Evolutionary conservation across 2,888 invertebrate species (phyloP).

Genomic region (Lamellibrachia columna): DNA sequence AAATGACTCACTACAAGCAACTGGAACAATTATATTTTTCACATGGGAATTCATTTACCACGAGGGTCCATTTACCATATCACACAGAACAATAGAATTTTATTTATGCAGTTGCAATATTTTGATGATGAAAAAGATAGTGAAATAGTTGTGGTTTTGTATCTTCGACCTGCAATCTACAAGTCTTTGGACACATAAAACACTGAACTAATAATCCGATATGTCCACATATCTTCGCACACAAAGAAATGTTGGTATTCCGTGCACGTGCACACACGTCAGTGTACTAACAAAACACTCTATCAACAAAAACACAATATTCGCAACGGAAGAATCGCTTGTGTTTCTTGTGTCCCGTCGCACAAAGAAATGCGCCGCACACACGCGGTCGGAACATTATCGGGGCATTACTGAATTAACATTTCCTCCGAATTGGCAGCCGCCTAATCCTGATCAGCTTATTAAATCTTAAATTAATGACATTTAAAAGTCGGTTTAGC

Average conservation of each 20-base stretch:
- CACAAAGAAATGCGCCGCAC: not conserved
- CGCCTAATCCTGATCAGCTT: not conserved
- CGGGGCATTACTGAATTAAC: slow-evolving; percentile 12
- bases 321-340: not conserved
- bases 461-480: slow-evolving; percentile 10
- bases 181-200: not conserved
- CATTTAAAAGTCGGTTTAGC: slow-evolving; percentile 10
- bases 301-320: not conserved
- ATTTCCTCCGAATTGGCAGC: not conserved
- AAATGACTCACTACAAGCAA: too few relatives aligned
- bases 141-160: not conserved
- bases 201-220: not conserved
- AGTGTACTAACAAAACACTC: not conserved
- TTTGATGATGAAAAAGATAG: not conserved
- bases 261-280: not conserved
- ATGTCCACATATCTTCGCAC: not conserved
- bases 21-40: too few relatives aligned
- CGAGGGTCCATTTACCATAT: too few relatives aligned
- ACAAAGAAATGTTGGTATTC: not conserved
- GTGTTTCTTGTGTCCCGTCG: not conserved
- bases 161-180: not conserved
- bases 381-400: not conserved
- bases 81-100: not conserved
- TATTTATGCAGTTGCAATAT: not conserved
- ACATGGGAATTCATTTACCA: too few relatives aligned